Base-by-base conservation (phyloP, 2,113 vertebrate species). In the Ameiurus melas region DNA sequence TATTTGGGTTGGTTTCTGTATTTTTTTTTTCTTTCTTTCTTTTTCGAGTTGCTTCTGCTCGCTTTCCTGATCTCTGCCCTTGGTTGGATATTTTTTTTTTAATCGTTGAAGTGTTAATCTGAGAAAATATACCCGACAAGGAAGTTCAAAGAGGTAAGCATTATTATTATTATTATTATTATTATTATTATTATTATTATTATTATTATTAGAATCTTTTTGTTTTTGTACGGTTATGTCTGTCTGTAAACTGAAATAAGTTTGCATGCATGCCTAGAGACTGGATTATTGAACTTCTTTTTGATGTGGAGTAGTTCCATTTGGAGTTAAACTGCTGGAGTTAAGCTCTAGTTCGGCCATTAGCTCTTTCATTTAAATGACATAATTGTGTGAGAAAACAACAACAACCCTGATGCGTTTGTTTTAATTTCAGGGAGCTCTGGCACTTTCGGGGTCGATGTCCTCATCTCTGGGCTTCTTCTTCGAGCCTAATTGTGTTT, bases 401-500 rank as follows among this genome's bases (percentile, higher is more conserved):
- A n/a, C n/a, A n/a, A 73, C n/a, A n/a, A 0, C n/a, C 1, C 1
- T 78, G 55, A 82, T 33, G 2, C 10, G 47, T 82, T 82, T 85
- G 73, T 75, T 81, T 88, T 88, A 87, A 88, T 91, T 90, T 89
- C 82, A n/a, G 14, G 47, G 71, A 39, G 60, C n/a, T 16, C 43
- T 33, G 33, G 9, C 6, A 9, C 22, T 53, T 84, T 62, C 27
- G 73, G 87, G 77, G 77, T 70, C n/a, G 85, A 47, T 53, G 39
- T 43, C 47, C 73, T 30, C 5, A 17, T n/a, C 39, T 33, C 25
- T 64, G 60, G 60, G 92, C 87, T 89, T 89, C 87, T 89, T 89
- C 92, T 85, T 90, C 86, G 93, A 39, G 86, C 93, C 94, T 95
- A 95, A 96, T 96, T 95, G 94, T 47, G 43, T 94, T 94, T 92